Evolutionary conservation across 2,113 vertebrate genomes (phyloP).

Genomic region (Seriola rivoliana): DNA sequence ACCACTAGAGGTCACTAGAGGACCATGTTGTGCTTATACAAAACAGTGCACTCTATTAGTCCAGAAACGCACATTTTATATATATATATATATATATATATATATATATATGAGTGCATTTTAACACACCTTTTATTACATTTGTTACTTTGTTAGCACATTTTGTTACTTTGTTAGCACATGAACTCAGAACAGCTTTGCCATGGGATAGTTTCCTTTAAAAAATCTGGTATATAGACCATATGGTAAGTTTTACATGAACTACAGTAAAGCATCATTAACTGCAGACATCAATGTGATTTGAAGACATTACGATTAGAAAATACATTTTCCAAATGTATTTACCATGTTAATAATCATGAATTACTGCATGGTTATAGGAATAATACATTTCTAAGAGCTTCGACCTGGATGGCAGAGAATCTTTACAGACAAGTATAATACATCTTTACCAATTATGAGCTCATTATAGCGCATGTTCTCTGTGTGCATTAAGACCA

Average conservation of each 20-base stretch:
- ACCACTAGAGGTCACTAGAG: conserved; percentile 62
- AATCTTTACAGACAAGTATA: too few relatives aligned
- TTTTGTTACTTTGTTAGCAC: not conserved
- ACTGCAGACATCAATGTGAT: not conserved
- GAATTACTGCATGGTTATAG: not conserved
- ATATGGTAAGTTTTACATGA: not conserved
- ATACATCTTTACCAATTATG: too few relatives aligned
- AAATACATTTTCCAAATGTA: not conserved
- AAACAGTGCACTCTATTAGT: not conserved
- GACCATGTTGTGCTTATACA: not conserved
- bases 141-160: not conserved
- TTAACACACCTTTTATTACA: not conserved
- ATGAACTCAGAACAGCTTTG: not conserved
- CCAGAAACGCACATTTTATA: not conserved
- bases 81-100: not conserved
- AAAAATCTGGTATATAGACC: not conserved
- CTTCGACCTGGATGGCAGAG: too few relatives aligned
- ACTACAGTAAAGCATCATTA: not conserved
- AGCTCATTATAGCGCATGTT: too few relatives aligned
- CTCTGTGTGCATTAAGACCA: too few relatives aligned
- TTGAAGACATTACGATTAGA: not conserved
- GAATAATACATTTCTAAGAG: not conserved
- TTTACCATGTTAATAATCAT: not conserved
- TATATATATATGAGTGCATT: not conserved
- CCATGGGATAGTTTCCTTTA: not conserved